Percentiles rank a stretch among this genome's conserved stretches.
phyloP scores from a whole-genome alignment of 2,113 vertebrate species.

The Aix galericulata region DNA sequence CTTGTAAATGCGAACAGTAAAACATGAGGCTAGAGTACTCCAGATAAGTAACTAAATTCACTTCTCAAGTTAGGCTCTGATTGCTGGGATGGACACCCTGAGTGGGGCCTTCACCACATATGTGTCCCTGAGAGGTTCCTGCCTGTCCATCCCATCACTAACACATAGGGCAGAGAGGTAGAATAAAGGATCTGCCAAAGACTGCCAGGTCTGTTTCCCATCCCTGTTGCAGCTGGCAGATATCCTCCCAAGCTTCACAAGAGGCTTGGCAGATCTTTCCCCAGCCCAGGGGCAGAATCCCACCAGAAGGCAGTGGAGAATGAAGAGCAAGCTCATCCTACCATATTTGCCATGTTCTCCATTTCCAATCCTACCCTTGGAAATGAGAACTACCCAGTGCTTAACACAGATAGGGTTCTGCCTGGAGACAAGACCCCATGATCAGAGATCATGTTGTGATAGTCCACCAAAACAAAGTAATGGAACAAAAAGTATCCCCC shows the following conservation, averaged over 20 bases:
- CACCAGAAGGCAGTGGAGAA: background rate
- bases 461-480: background rate
- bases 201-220: fast-evolving
- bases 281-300: background rate
- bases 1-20: background rate
- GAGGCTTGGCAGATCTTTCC: background rate
- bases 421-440: background rate
- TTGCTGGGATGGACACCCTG: background rate
- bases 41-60: background rate
- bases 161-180: background rate
- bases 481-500: background rate
- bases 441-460: background rate
- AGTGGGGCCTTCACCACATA: fast-evolving
- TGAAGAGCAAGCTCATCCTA: background rate
- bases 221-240: background rate
- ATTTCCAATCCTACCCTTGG: background rate
- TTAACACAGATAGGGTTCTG: background rate
- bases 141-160: background rate
- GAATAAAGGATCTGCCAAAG: background rate
- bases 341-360: fast-evolving
- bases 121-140: background rate
- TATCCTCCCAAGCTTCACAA: background rate
- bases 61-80: background rate
- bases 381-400: background rate
- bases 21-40: background rate